Base-by-base conservation (phyloP, 2,113 vertebrate genomes). In the Probosciger aterrimus region DNA sequence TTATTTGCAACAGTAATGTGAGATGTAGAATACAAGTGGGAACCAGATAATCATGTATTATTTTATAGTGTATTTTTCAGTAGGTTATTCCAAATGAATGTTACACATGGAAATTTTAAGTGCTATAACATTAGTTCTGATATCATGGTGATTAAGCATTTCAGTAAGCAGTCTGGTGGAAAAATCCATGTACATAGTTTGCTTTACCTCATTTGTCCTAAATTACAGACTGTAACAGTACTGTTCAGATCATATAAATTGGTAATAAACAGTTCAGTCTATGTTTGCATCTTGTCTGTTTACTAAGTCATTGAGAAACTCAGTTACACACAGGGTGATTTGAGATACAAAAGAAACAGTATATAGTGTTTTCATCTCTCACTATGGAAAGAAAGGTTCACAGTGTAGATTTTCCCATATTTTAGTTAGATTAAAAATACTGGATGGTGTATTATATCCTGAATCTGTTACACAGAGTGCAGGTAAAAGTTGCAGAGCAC, bases 1-100 rank as follows among this genome's bases (percentile, higher is more conserved):
- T 98, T 98, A 98, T 98, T 98, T 97, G 82, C 81, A 96, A 78
- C 49, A 96, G 78, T 73, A 86, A 28, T 92, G 94, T 89, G 88
- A 97, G 80, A 97, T 91, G 85, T 24, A 95, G 44, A 94, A 92
- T 50, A 95, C 11, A 86, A 59, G 41, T 77, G 60, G 91, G 94
- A 93, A 95, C 10, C 52, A 96, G 55, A 91, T 37, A 91, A 75
- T 24, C 1, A 71, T 52, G 31, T 76, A 82, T 90, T 84, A 92
- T 63, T 86, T 92, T 35, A 69, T 83, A 94, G 59, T 73, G 84
- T 60, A 77, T 79, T 84, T 95, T 96, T 93, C 92, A 98, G 95
- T 95, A 95, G 57, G 95, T 97, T 95, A 98, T 94, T 96, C 77
- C 86, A 97, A 96, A 94, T 60, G 59, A 96, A 94, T 60, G 59